These are phyloP conservation scores for Centropristis striata DNA, from an alignment of 2,113 vertebrate species.

Conservation along the genomic window DNA sequence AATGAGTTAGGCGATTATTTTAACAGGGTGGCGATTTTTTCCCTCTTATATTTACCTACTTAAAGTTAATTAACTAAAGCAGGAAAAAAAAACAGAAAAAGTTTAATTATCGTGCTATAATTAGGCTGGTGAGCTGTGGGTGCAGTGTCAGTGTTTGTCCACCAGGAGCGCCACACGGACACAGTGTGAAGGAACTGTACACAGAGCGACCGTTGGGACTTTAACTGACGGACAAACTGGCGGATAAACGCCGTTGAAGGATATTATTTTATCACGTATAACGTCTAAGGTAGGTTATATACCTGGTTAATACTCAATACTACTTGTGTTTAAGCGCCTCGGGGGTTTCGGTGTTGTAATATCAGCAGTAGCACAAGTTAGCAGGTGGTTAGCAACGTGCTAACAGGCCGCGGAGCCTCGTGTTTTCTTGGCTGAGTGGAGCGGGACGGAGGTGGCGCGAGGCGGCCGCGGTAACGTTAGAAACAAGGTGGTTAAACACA, in stretches of 20 bases:
- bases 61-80: no score
- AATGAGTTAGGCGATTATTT: no score
- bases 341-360: neutral
- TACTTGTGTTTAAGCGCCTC: accelerated
- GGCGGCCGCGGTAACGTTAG: no score
- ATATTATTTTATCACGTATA: neutral
- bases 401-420: conserved; percentile 78
- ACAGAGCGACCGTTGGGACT: neutral
- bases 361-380: neutral
- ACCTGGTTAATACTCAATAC: accelerated
- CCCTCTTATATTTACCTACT: no score
- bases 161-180: neutral
- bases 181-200: no score
- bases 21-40: no score
- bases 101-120: no score
- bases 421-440: conserved; percentile 48
- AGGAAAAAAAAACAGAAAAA: no score
- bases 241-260: neutral
- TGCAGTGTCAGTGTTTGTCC: conserved; percentile 12
- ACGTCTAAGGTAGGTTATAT: neutral
- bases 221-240: neutral
- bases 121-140: accelerated
- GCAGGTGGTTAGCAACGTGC: conserved; percentile 18
- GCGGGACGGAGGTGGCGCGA: neutral
- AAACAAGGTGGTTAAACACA: neutral